Evolutionary conservation across 2,888 invertebrate species (phyloP).

Genomic region (Drosophila koepferae): DNA sequence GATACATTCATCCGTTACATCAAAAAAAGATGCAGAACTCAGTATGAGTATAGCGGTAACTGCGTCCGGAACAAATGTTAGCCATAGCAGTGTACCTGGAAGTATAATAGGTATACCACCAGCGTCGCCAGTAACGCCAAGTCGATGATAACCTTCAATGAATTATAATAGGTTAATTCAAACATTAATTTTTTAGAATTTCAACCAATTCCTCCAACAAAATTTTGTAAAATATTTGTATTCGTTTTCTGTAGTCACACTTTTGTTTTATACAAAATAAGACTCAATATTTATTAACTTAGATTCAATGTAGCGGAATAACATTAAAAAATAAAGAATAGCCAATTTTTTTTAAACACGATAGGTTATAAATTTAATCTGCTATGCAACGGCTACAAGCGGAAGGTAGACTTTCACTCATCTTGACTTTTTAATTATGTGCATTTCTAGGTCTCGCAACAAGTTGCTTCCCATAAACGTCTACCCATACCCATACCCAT

Average conservation of each 20-base stretch:
- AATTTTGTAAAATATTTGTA: constrained; percentile 26
- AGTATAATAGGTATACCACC: constrained; percentile 72
- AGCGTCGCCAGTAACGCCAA: constrained; percentile 69
- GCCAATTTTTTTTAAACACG: background rate
- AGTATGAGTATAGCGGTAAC: constrained; percentile 57
- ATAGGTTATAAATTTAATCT: constrained; percentile 5
- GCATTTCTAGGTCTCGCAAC: constrained; percentile 29
- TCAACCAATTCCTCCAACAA: constrained; percentile 37
- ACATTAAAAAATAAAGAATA: constrained; percentile 2
- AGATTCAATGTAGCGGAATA: constrained; percentile 31
- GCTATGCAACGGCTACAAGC: background rate
- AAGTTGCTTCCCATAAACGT: constrained; percentile 50
- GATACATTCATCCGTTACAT: constrained; percentile 60
- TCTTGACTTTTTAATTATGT: constrained; percentile 30
- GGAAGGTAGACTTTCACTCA: constrained; percentile 31
- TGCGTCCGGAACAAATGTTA: constrained; percentile 42
- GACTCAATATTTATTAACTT: constrained; percentile 43
- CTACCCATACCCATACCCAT: constrained; percentile 47
- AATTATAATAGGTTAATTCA: constrained; percentile 35
- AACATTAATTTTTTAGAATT: constrained; percentile 58
- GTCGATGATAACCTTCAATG: constrained; percentile 77
- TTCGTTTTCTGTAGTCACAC: constrained; percentile 50
- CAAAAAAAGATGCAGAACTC: constrained; percentile 70
- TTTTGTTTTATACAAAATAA: constrained; percentile 60
- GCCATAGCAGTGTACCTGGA: constrained; percentile 49